phyloP scores from a whole-genome alignment of 1,140 invertebrate species.

The Magallana ariakensis region DNA sequence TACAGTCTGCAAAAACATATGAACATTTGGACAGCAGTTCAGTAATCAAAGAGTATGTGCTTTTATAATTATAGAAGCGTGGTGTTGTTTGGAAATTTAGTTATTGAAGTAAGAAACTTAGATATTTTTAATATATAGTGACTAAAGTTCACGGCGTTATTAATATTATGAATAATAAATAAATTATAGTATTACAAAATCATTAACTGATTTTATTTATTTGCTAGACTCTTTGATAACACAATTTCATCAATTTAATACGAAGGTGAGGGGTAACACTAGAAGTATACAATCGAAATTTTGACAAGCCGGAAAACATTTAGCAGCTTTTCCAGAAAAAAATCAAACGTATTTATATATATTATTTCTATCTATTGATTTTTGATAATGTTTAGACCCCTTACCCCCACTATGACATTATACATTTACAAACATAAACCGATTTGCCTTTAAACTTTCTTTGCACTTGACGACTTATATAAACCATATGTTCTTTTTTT shows the following conservation, averaged over 20 bases:
- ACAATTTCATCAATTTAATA: too few species aligned
- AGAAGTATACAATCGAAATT: neutral
- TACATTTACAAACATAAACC: neutral
- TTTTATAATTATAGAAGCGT: neutral
- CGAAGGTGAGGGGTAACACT: too few species aligned
- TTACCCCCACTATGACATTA: neutral
- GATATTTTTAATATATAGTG: neutral
- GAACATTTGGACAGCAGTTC: neutral
- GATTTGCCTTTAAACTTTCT: neutral
- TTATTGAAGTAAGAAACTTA: neutral
- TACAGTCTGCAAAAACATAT: neutral
- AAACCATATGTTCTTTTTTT: too few species aligned
- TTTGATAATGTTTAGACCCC: neutral
- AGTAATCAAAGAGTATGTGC: too few species aligned
- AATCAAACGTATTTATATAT: neutral
- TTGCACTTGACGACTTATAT: neutral
- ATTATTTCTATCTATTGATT: neutral
- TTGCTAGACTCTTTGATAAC: too few species aligned
- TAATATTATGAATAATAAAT: neutral
- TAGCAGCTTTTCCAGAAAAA: neutral
- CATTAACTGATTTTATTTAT: neutral
- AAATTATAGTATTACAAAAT: too few species aligned
- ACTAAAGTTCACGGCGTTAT: neutral
- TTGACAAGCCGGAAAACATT: too few species aligned
- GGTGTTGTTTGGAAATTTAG: neutral